Evolutionary conservation across 53 echinoderm and acorn worm species (phyloP), one percentile per base, ranked within the genome.

Genomic region (Crossaster papposus): DNA sequence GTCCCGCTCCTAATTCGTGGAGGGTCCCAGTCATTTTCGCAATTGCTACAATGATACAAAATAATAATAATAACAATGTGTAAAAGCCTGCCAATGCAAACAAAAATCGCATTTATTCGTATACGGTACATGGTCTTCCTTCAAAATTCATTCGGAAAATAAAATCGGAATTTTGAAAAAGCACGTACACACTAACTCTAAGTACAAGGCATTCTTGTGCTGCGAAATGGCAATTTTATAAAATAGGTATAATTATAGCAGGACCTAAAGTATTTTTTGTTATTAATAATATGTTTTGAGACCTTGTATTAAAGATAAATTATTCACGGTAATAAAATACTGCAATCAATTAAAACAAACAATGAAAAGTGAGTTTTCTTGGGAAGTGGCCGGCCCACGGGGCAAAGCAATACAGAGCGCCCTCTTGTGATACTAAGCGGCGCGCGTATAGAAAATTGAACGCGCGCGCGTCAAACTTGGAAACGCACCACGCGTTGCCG

Each of bases 321-420:
- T 68, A 68, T 68, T 68, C 68, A 26, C 29, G 36, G 18, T 12
- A 74, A 74, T 35, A 36, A 74, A 74, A 31, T n/a, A 74, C 74
- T 74, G 74, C 36, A 33, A 33, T 74, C 0, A 18, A 74, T 10
- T 74, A n/a, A n/a, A n/a, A n/a, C n/a, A n/a, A n/a, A n/a, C 9
- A 44, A 44, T n/a, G 9, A 38, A 44, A 44, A 44, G 44, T 44
- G 44, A 44, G 44, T 44, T 44, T 44, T 44, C 44, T 44, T 44
- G 44, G 44, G 44, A 44, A 7, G 44, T 1, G 9, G 44, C 9
- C 44, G 6, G 44, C 9, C 44, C 9, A 44, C 44, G 44, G 9
- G 5, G 44, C n/a, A n/a, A n/a, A n/a, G n/a, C n/a, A n/a, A 44
- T 5, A 44, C 44, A 44, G 44, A 44, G 44, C 68, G 68, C 68